Base-by-base conservation (phyloP, 37 sponge, comb jelly and placozoan species). In the Geodia barretti region DNA sequence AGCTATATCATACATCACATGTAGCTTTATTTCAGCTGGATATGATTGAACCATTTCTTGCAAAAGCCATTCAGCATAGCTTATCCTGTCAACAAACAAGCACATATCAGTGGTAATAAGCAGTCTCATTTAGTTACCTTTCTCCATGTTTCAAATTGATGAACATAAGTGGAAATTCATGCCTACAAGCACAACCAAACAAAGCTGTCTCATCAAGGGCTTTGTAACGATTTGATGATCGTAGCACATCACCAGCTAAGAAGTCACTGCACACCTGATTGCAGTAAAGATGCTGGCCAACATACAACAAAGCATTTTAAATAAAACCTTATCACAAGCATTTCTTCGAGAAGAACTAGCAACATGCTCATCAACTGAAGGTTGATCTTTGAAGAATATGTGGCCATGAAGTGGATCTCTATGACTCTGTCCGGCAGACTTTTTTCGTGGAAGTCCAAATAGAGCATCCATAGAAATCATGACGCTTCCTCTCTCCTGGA, bases 151-250 rank as follows among this genome's bases (percentile, higher is more conserved):
- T 79, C 5, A 79, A 47, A 67, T 40, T 66, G 31, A 66, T 39
- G 34, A 79, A 79, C 69, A 79, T 39, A 3, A 38, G 21, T 3
- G 79, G 79, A 37, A 79, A 62, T 79, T 64, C 79, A 79, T 79
- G 79, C 9, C 79, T 63, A 67, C 79, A 79, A n/a, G 69, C 79
- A 79, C 79, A 79, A 4, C 79, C 79, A 66, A 79, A 79, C 54
- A 79, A 64, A 8, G 68, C 79, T 40, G 79, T 79, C 54, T 79
- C 79, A 79, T 79, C 79, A 24, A 79, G 69, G 64, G 79, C 79
- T 62, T 66, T 29, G 39, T 64, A 79, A 26, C 79, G 64, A 31
- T 9, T 39, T 7, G 79, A 8, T 1, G 69, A 67, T 67, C 79
- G 3, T 5, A 79, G 1, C 3, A 69, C 7, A 26, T 66, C 25